These are phyloP conservation scores for Meteorus colon DNA, from an alignment of 2,888 invertebrate genomes.

Conservation along the genomic window DNA sequence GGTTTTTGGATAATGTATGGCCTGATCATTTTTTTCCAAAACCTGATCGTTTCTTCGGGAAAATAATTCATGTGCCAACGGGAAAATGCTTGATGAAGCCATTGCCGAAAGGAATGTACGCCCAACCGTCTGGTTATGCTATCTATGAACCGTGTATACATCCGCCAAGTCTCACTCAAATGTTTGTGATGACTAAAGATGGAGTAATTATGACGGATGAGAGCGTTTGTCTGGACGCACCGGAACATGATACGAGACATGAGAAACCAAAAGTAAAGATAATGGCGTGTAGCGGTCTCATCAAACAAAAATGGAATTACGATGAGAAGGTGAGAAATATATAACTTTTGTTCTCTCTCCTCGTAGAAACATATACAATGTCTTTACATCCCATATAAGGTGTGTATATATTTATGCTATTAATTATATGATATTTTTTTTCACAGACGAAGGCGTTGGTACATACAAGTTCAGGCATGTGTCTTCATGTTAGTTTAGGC, in stretches of 20 bases:
- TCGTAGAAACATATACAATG: constrained; percentile 6
- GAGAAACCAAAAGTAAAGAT: constrained; percentile 80
- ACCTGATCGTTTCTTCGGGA: constrained; percentile 90
- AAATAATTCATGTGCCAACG: constrained; percentile 76
- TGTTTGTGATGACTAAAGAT: constrained; percentile 82
- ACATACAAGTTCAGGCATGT: constrained; percentile 77
- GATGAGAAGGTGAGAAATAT: constrained; percentile 71
- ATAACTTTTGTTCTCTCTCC: background rate
- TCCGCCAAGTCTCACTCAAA: constrained; percentile 78
- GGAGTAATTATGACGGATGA: constrained; percentile 90
- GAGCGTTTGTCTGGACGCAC: constrained; percentile 87
- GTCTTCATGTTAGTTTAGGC: constrained; percentile 75
- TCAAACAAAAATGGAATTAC: constrained; percentile 83
- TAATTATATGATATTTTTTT: constrained; percentile 33
- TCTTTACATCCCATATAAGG: constrained; percentile 14
- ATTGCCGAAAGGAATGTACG: constrained; percentile 76
- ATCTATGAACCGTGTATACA: constrained; percentile 79
- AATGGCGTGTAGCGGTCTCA: constrained; percentile 81
- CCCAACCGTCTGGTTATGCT: constrained; percentile 83
- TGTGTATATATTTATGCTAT: background rate
- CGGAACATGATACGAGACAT: constrained; percentile 74
- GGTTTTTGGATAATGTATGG: constrained; percentile 97
- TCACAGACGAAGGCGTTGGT: constrained; percentile 74
- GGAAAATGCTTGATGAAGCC: constrained; percentile 80
- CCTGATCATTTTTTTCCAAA: constrained; percentile 97